phyloP scores from a whole-genome alignment of 2,888 invertebrate genomes.

The Hirtodrosophila confusa region DNA sequence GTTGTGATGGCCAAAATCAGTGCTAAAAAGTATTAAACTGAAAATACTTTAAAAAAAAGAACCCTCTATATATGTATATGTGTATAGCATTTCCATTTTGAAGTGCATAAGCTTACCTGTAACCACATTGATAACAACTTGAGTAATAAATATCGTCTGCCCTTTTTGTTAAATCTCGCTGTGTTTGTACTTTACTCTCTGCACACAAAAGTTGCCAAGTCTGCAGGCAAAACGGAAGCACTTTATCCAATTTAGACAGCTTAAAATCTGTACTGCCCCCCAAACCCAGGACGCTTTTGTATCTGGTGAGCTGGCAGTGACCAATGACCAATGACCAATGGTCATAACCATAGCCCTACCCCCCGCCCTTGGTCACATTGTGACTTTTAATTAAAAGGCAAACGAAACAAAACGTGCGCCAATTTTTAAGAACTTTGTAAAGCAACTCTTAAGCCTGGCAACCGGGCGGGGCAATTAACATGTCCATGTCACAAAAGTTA shows the following conservation, averaged over 20 bases:
- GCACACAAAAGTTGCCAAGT: slow-evolving; percentile 50
- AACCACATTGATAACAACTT: slow-evolving; percentile 25
- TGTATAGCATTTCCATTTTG: too few relatives aligned
- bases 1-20: too few relatives aligned
- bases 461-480: slow-evolving; percentile 72
- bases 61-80: too few relatives aligned
- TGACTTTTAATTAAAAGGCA: slow-evolving; percentile 75
- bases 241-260: slow-evolving; percentile 83
- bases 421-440: slow-evolving; percentile 79
- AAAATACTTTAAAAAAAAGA: too few relatives aligned
- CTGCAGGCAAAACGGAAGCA: slow-evolving; percentile 65
- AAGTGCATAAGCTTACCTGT: slow-evolving; percentile 3
- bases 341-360: slow-evolving; percentile 56
- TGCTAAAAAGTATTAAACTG: too few relatives aligned
- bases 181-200: slow-evolving; percentile 6
- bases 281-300: slow-evolving; percentile 2
- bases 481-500: slow-evolving; percentile 73
- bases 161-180: slow-evolving; percentile 25
- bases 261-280: slow-evolving; percentile 59
- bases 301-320: slow-evolving; percentile 46
- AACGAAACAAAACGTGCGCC: slow-evolving; percentile 60
- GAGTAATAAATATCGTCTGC: slow-evolving; percentile 15
- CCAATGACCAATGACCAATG: slow-evolving; percentile 71
- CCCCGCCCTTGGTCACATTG: slow-evolving; percentile 24
- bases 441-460: slow-evolving; percentile 60